Evolutionary conservation across 2,888 invertebrate species (phyloP).

Genomic region (Loripinus fragilis): DNA sequence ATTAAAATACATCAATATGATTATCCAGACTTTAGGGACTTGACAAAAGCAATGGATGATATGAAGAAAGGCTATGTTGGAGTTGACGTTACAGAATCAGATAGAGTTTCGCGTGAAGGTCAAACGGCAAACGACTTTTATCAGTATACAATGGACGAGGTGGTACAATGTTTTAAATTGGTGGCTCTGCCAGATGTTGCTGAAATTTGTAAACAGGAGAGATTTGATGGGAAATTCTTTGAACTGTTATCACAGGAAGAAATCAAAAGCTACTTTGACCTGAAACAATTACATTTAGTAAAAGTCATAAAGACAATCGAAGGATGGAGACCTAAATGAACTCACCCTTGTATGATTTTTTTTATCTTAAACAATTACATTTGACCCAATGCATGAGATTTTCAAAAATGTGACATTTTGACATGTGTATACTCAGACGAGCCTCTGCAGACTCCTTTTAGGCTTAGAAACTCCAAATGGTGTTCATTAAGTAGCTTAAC

Average conservation of each 20-base stretch:
- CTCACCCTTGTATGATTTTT: no score
- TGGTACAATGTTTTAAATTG: neutral
- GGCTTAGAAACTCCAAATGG: no score
- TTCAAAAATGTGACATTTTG: no score
- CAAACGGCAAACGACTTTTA: neutral
- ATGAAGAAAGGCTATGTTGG: neutral
- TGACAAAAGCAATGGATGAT: neutral
- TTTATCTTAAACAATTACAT: no score
- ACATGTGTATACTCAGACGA: no score
- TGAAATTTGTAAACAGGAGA: neutral
- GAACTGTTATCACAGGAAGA: neutral
- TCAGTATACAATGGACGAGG: neutral
- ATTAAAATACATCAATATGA: neutral
- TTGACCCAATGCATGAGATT: no score
- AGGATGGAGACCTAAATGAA: neutral
- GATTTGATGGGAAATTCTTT: slow-evolving; percentile 1
- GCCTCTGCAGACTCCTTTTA: no score
- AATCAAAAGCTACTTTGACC: neutral
- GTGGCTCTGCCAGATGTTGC: neutral
- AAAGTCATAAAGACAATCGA: slow-evolving; percentile 4
- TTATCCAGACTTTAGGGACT: neutral
- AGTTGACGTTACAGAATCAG: neutral
- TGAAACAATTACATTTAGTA: neutral
- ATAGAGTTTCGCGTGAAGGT: neutral
- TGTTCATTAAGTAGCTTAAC: no score